These are phyloP conservation scores for Scaptomyza parva DNA, from an alignment of 2,888 invertebrate species.

Conservation along the genomic window DNA sequence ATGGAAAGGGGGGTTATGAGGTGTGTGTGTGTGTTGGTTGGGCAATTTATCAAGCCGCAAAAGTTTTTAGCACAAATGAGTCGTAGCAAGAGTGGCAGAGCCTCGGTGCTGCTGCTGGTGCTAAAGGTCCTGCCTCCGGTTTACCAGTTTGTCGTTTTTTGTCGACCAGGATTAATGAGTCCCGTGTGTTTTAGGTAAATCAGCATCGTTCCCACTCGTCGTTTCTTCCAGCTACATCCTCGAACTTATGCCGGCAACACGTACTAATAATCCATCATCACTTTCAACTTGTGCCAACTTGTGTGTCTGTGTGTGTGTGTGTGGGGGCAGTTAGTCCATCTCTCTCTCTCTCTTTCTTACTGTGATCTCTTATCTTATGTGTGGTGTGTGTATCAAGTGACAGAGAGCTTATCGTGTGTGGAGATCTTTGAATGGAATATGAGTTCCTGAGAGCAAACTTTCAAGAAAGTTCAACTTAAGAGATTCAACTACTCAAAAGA, in stretches of 20 bases:
- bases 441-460: not conserved
- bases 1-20: not conserved
- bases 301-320: too few species aligned
- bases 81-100: slow-evolving; percentile 68
- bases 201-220: slow-evolving; percentile 10
- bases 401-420: slow-evolving; percentile 35
- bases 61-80: slow-evolving; percentile 79
- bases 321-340: not conserved
- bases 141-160: too few species aligned
- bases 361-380: slow-evolving; percentile 60
- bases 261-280: slow-evolving; percentile 82
- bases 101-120: too few species aligned
- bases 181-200: slow-evolving; percentile 72
- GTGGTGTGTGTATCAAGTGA: slow-evolving; percentile 32
- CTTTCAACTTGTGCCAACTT: slow-evolving; percentile 60
- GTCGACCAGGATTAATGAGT: slow-evolving; percentile 80
- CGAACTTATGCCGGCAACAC: slow-evolving; percentile 69
- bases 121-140: slow-evolving; percentile 55
- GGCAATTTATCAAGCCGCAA: slow-evolving; percentile 77
- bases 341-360: slow-evolving; percentile 14
- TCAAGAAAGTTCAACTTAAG: not conserved
- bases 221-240: slow-evolving; percentile 51
- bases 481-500: slow-evolving; percentile 14
- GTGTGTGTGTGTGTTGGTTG: slow-evolving; percentile 17
- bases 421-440: slow-evolving; percentile 9